A percentile compares a stretch with the other conserved stretches of the same genome.
These are phyloP conservation scores for Bradysia coprophila DNA, from an alignment of 1,140 invertebrate species.

Conservation along the genomic window DNA sequence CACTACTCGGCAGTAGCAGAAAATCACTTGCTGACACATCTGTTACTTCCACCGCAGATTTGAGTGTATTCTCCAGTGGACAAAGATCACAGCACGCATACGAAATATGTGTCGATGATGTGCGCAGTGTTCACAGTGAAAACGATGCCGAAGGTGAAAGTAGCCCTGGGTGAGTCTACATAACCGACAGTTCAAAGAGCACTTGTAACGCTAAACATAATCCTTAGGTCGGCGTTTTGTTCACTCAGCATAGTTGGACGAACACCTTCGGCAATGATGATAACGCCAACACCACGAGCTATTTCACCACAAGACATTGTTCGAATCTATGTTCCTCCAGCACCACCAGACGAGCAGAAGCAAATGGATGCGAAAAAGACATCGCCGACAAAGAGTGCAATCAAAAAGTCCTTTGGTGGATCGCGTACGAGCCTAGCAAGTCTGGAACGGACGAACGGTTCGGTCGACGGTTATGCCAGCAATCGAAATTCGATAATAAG, in stretches of 20 bases:
- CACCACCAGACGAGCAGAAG: constrained; percentile 2
- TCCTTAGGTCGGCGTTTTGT: constrained; percentile 3
- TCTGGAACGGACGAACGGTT: neutral
- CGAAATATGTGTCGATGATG: constrained; percentile 3
- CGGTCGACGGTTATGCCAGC: neutral
- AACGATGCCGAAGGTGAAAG: constrained; percentile 3
- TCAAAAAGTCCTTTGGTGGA: neutral
- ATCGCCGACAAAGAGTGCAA: neutral
- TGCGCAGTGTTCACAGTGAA: constrained; percentile 1
- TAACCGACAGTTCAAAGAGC: too few relatives aligned
- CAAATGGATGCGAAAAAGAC: neutral
- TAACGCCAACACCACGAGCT: constrained; percentile 4
- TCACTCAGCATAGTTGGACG: constrained; percentile 1
- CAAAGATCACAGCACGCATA: constrained; percentile 8
- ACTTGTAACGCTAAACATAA: neutral
- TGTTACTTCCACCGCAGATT: constrained; percentile 61
- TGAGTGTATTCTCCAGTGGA: constrained; percentile 60
- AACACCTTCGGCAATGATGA: constrained; percentile 1
- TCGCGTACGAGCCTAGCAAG: neutral
- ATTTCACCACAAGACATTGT: constrained; percentile 5
- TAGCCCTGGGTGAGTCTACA: constrained; percentile 4
- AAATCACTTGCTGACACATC: constrained; percentile 64
- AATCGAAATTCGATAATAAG: constrained; percentile 3
- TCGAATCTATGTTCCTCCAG: constrained; percentile 5
- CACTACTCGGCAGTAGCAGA: constrained; percentile 38